Evolutionary conservation across 2,113 vertebrate genomes (phyloP).

Genomic region (Trichomycterus rosablanca): DNA sequence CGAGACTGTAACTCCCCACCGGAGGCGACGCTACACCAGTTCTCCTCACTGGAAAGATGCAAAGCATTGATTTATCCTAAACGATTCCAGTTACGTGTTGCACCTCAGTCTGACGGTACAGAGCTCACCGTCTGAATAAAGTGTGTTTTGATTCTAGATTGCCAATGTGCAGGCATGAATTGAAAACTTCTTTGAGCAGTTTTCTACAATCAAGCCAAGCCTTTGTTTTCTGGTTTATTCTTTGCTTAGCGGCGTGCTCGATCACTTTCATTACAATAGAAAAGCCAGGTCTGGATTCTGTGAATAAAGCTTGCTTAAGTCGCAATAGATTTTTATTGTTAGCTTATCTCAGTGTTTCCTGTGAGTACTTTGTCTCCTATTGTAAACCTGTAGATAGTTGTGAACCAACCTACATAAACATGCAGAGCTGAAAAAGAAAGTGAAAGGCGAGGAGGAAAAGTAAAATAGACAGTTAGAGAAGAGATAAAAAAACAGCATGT

Average conservation of each 20-base stretch:
- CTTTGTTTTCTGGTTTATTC: too few relatives aligned
- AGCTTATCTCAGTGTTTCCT: not conserved
- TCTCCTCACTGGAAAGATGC: slow-evolving; percentile 28
- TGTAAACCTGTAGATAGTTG: not conserved
- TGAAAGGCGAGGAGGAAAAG: not conserved
- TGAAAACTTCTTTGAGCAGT: too few relatives aligned
- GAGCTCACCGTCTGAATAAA: slow-evolving; percentile 1
- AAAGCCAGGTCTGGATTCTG: not conserved
- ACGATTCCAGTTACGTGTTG: slow-evolving; percentile 31
- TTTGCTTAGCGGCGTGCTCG: too few relatives aligned
- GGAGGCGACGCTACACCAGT: slow-evolving; percentile 63
- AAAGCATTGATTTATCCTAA: slow-evolving; percentile 44
- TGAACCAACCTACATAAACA: not conserved
- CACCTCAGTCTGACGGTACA: slow-evolving; percentile 7
- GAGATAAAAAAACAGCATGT: not conserved
- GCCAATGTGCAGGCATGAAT: not conserved
- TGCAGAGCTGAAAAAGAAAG: not conserved
- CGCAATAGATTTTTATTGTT: too few relatives aligned
- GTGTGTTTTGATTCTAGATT: slow-evolving; percentile 23
- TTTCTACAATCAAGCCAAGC: too few relatives aligned
- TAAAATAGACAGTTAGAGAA: not conserved
- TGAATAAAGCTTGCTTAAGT: not conserved
- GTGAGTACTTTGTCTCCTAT: too few relatives aligned
- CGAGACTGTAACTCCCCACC: slow-evolving; percentile 71
- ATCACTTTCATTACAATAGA: not conserved